A percentile compares a stretch with the other conserved stretches of the same genome.
Evolutionary conservation across 2,888 invertebrate species (phyloP).

Genomic region (Morpho deidamia): DNA sequence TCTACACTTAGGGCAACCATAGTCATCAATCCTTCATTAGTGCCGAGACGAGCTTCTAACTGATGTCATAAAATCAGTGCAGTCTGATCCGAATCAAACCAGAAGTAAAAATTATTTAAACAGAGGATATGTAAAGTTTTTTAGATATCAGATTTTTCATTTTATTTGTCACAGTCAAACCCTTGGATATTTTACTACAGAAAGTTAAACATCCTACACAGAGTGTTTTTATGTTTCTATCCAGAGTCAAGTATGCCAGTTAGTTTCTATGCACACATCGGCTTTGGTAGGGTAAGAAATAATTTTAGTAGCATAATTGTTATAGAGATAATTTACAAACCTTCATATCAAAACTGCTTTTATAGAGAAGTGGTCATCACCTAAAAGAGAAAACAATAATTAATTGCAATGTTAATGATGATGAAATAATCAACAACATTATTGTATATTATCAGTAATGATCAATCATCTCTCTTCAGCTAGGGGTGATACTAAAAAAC

Average conservation of each 20-base stretch:
- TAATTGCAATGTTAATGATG: not conserved
- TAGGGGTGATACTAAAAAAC: constrained; percentile 2
- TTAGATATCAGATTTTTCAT: no score
- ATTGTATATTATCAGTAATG: not conserved
- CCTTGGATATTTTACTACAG: constrained; percentile 37
- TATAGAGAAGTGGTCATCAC: not conserved
- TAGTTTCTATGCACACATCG: constrained; percentile 55
- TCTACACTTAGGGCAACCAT: no score
- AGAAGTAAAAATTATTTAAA: no score
- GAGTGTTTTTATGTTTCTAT: constrained; percentile 71
- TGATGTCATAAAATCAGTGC: no score
- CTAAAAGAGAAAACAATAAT: not conserved
- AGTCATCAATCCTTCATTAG: no score
- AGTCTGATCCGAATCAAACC: no score
- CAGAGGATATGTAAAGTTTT: no score
- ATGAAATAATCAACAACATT: not conserved
- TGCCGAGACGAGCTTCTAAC: no score
- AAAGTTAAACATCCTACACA: constrained; percentile 60
- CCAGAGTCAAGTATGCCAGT: constrained; percentile 68
- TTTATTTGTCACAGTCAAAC: constrained; percentile 16
- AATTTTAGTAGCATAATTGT: not conserved
- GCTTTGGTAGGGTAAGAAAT: constrained; percentile 68
- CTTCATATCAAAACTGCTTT: not conserved
- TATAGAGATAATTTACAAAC: not conserved
- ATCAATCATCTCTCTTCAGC: constrained; percentile 23